phyloP scores from a whole-genome alignment of 2,113 vertebrate species.

The Toxotes chatareus region DNA sequence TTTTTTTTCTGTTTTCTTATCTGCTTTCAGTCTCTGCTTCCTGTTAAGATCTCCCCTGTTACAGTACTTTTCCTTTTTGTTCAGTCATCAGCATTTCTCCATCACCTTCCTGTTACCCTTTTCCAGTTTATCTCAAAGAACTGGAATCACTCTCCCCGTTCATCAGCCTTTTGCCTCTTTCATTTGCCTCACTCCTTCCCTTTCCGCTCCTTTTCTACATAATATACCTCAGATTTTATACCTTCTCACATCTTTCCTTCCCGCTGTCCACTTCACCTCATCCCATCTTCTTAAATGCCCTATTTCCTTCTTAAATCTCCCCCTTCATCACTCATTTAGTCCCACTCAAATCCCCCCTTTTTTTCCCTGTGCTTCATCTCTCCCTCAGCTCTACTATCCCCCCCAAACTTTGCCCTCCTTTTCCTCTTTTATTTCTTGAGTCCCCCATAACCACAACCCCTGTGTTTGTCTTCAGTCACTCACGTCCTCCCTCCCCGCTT shows the following conservation, averaged over 20 bases:
- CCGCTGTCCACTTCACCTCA: slow-evolving; percentile 42
- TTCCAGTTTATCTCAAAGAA: slow-evolving; percentile 30
- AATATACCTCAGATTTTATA: slow-evolving; percentile 24
- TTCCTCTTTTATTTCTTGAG: slow-evolving; percentile 20
- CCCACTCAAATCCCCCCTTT: slow-evolving; percentile 25
- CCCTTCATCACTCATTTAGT: slow-evolving; percentile 52
- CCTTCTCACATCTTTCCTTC: slow-evolving; percentile 36
- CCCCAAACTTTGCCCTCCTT: slow-evolving; percentile 45
- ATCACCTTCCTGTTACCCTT: slow-evolving; percentile 2
- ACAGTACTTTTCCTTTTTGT: slow-evolving; percentile 27
- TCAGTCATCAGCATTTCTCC: slow-evolving; percentile 49
- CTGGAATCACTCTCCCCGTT: neutral
- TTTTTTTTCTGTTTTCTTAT: slow-evolving; percentile 62
- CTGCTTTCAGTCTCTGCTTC: slow-evolving; percentile 32
- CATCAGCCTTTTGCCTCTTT: slow-evolving; percentile 12
- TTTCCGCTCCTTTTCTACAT: neutral
- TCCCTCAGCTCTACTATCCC: slow-evolving; percentile 22
- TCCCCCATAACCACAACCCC: neutral
- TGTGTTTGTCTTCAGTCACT: slow-evolving; percentile 33
- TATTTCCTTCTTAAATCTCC: slow-evolving; percentile 54
- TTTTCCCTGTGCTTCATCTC: slow-evolving; percentile 22
- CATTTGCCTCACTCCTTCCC: neutral
- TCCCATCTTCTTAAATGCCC: slow-evolving; percentile 37
- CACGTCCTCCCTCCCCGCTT: neutral
- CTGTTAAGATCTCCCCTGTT: slow-evolving; percentile 52